Evolutionary conservation across 1,140 invertebrate genomes (phyloP).

Genomic region (Alviniconcha marisindica): DNA sequence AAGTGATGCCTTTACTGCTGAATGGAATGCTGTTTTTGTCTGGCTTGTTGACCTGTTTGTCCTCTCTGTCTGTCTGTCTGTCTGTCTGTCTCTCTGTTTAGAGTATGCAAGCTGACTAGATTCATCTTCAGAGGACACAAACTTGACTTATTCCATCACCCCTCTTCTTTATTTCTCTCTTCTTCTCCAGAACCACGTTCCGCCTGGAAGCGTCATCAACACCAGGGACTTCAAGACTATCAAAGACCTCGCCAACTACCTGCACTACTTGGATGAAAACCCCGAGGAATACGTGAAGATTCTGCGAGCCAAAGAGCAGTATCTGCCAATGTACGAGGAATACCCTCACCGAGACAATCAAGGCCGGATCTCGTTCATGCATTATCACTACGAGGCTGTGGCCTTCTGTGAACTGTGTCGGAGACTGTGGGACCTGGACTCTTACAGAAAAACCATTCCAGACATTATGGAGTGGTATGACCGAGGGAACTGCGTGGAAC

Average conservation of each 20-base stretch:
- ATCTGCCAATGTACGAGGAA: conserved; percentile 30
- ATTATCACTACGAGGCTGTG: conserved; percentile 9
- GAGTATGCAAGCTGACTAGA: too few relatives aligned
- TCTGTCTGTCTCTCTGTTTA: too few relatives aligned
- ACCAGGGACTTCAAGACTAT: conserved; percentile 38
- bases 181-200: background rate
- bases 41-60: too few relatives aligned
- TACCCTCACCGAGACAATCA: background rate
- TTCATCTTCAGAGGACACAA: too few relatives aligned
- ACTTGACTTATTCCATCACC: background rate
- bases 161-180: background rate
- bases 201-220: conserved; percentile 32
- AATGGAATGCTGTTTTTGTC: too few relatives aligned
- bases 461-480: conserved; percentile 35
- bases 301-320: conserved; percentile 36
- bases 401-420: conserved; percentile 37
- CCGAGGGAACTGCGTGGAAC: background rate
- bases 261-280: conserved; percentile 43
- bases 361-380: background rate
- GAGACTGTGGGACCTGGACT: conserved; percentile 32
- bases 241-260: conserved; percentile 45
- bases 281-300: conserved; percentile 34
- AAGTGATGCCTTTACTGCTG: too few relatives aligned
- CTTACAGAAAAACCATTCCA: conserved; percentile 13
- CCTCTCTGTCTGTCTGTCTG: too few relatives aligned